Evolutionary conservation across 2,113 vertebrate genomes (phyloP), one percentile per base, ranked within the genome.

Genomic region (Genyomyrus donnyi): DNA sequence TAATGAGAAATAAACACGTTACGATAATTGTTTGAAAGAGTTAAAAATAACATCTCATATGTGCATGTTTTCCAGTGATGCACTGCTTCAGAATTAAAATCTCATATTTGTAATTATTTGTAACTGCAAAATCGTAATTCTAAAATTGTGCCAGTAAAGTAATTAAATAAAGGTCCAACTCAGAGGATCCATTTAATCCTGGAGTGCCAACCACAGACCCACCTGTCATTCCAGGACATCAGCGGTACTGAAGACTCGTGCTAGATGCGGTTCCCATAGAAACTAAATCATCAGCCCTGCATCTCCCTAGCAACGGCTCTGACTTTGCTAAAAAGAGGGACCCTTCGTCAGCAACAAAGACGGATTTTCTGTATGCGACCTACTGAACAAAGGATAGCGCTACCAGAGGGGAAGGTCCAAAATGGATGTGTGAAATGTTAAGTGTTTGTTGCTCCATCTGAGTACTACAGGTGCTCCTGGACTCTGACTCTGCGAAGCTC

Each of bases 221-320:
- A 19, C 87, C 66, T 93, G 52, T 6, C 17, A 45, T 95, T 93
- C 90, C 84, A 96, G 96, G 95, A 95, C 90, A 93, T 92, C 0
- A 94, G 90, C 13, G 92, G 91, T 91, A 95, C 94, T 1, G 94
- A 95, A 52, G 94, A 95, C 27, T 89, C 95, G 90, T 74, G 93
- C 88, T 91, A 95, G 88, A 93, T 91, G 24, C 35, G 0, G 53
- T 91, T 66, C 39, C 84, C 89, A 39, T 91, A 91, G 89, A 92
- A 93, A 91, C 88, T 42, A 70, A 83, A 88, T 90, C 87, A 66
- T 45, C 87, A 85, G 88, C 90, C 88, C 89, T 89, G 77, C 21
- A 7, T 91, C 89, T 91, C 89, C 92, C 92, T 89, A 49, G 70
- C 70, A 80, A 94, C 52, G 35, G 10, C 90, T 49, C 53, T 52